Evolutionary conservation across 35 echinoderm and acorn worm species (phyloP), one percentile per base, ranked within the genome.

Genomic region (Ophioderma brevispina): DNA sequence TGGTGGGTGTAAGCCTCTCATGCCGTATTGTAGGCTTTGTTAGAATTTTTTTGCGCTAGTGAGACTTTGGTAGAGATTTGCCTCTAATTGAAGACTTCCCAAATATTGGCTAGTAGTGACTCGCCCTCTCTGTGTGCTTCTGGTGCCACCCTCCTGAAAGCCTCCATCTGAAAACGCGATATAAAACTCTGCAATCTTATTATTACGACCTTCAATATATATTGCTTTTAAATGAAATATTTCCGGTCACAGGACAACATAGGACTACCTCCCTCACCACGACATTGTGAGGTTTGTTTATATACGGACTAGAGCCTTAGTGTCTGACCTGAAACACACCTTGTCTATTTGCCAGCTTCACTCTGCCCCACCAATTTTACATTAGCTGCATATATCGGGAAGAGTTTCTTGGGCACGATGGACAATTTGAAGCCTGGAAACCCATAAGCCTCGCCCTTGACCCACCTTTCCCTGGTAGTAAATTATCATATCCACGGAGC

Each of bases 381-480:
- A 18, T 82, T 4, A n/a, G 46, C 78, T 0, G 82, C 88, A 14
- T 63, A 14, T 19, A 89, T 80, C 8, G 87, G 87, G 35, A 50
- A 89, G 6, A 89, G 77, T 11, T 89, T 40, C 0, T 82, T 49
- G 32, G 55, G 33, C 25, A 79, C 88, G 35, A 90, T 90, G 10
- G 87, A 82, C 18, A 37, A 36, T n/a, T 32, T 17, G 8, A 34
- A 43, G 49, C 40, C 23, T 17, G n/a, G 0, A 55, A 90, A 21
- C 32, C 36, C 21, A 13, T 32, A 18, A 19, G 88, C 78, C 89
- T 39, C 52, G 5, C 35, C 76, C 87, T 55, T 90, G 88, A 13
- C 55, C 35, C 79, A 79, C 82, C 28, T 76, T 76, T 13, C 55
- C 56, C 52, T 82, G 43, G 64, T 76, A 90, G 35, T 76, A 90